A percentile compares a stretch with the other conserved stretches of the same genome.
phyloP scores from a whole-genome alignment of 1,140 invertebrate genomes.

The Leptestheria dahalacensis region DNA sequence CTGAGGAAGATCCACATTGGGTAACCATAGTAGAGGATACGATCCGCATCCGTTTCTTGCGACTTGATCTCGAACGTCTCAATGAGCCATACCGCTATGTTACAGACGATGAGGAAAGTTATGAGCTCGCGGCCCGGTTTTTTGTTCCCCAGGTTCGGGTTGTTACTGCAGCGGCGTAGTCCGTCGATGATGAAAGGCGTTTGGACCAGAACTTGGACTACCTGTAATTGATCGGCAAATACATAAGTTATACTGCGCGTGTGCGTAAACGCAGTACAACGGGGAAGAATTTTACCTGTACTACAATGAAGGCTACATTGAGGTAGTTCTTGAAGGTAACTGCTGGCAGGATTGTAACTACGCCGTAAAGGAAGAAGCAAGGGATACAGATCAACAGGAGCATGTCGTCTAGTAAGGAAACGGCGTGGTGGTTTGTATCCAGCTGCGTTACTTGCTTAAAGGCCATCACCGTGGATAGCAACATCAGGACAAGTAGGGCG shows the following conservation, averaged over 20 bases:
- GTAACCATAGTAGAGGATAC: constrained; percentile 41
- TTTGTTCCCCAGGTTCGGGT: constrained; percentile 34
- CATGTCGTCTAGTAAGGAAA: constrained; percentile 49
- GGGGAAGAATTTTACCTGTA: constrained; percentile 33
- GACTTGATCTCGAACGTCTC: constrained; percentile 65
- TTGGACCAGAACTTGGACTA: constrained; percentile 49
- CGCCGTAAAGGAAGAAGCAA: constrained; percentile 50
- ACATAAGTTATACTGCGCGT: too few relatives aligned
- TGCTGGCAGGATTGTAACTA: constrained; percentile 45
- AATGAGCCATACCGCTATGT: constrained; percentile 62
- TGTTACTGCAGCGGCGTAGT: constrained; percentile 49
- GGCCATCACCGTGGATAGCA: constrained; percentile 35
- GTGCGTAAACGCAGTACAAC: not conserved
- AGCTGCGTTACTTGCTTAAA: constrained; percentile 41
- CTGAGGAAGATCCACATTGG: constrained; percentile 51
- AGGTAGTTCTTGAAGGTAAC: constrained; percentile 35
- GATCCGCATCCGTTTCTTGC: constrained; percentile 40
- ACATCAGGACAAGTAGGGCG: constrained; percentile 33
- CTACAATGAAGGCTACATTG: constrained; percentile 32
- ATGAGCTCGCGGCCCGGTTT: constrained; percentile 63
- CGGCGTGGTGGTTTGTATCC: constrained; percentile 44
- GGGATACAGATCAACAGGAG: constrained; percentile 52
- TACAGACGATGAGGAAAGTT: constrained; percentile 59
- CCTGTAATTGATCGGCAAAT: too few relatives aligned
- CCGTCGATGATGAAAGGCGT: constrained; percentile 62